Conservation (phyloP, 2,797 vertebrate species). For the Macroramphosus scolopax region DNA sequence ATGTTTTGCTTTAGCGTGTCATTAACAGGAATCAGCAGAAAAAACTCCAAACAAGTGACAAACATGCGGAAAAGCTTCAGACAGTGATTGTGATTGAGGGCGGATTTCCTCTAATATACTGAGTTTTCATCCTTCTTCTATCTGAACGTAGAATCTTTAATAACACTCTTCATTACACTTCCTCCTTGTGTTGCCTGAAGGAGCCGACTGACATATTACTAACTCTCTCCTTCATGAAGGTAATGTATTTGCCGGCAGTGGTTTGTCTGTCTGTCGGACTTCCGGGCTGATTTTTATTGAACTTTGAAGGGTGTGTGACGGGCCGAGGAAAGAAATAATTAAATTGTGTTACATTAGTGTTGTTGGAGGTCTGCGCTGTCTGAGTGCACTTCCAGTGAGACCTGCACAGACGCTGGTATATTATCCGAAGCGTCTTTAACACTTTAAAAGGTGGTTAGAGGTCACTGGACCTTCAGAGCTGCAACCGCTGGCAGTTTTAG, state of each 20-base stretch:
- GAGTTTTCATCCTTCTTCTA: neutral
- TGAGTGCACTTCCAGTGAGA: slow-evolving; percentile 7
- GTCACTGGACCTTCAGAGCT: slow-evolving; percentile 21
- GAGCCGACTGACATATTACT: slow-evolving; percentile 25
- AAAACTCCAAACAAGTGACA: too few relatives aligned
- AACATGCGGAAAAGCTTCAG: too few relatives aligned
- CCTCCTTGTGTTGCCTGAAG: slow-evolving; percentile 15
- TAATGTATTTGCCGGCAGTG: too few relatives aligned
- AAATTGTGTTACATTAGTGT: too few relatives aligned
- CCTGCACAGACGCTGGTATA: slow-evolving; percentile 17
- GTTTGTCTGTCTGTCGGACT: too few relatives aligned
- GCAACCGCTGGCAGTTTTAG: too few relatives aligned
- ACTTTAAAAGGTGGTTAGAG: slow-evolving; percentile 23
- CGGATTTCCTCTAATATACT: neutral
- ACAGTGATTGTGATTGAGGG: neutral
- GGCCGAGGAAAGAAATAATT: too few relatives aligned
- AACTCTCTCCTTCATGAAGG: too few relatives aligned
- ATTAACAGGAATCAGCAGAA: too few relatives aligned
- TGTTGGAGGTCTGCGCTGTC: too few relatives aligned
- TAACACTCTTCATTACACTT: slow-evolving; percentile 27
- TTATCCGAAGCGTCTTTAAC: slow-evolving; percentile 14
- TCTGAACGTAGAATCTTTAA: slow-evolving; percentile 8
- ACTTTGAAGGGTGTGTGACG: too few relatives aligned
- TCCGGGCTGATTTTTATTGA: too few relatives aligned
- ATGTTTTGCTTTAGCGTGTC: neutral